phyloP scores from a whole-genome alignment of 2,888 invertebrate species.

The Morpho achilles region DNA sequence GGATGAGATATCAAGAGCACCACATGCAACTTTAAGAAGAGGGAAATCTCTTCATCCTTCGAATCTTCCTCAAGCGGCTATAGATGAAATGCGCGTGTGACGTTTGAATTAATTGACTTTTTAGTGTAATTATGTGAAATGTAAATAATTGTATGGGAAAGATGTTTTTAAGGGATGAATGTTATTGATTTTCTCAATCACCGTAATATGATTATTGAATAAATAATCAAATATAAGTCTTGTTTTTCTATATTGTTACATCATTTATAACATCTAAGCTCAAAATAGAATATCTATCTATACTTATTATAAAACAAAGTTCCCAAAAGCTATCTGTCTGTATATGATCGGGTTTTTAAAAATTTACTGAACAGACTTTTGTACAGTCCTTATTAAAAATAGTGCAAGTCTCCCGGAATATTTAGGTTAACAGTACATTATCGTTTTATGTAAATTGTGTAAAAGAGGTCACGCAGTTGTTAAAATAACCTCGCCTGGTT shows the following conservation, averaged over 20 bases:
- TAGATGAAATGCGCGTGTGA: conserved; percentile 96
- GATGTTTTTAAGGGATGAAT: conserved; percentile 50
- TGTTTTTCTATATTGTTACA: conserved; percentile 3
- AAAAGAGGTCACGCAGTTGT: no score
- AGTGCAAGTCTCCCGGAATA: no score
- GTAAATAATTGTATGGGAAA: conserved; percentile 53
- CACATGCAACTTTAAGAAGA: conserved; percentile 66
- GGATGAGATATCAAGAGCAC: conserved; percentile 42
- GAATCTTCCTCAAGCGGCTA: conserved; percentile 88
- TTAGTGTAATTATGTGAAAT: conserved; percentile 38
- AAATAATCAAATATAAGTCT: conserved; percentile 14
- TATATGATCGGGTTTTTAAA: no score
- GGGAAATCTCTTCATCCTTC: conserved; percentile 73
- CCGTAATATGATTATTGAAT: conserved; percentile 35
- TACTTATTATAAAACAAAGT: no score
- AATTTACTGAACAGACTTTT: no score
- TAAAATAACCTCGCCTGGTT: no score
- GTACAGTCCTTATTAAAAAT: no score
- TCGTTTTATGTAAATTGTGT: no score
- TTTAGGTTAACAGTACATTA: no score
- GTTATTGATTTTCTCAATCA: conserved; percentile 49
- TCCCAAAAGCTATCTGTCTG: no score
- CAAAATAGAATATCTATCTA: no score
- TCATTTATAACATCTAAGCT: not conserved
- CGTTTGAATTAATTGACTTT: conserved; percentile 58